A percentile compares a stretch with the other conserved stretches of the same genome.
These are phyloP conservation scores for Scolopax rusticola DNA, from an alignment of 2,797 vertebrate species.

Conservation along the genomic window DNA sequence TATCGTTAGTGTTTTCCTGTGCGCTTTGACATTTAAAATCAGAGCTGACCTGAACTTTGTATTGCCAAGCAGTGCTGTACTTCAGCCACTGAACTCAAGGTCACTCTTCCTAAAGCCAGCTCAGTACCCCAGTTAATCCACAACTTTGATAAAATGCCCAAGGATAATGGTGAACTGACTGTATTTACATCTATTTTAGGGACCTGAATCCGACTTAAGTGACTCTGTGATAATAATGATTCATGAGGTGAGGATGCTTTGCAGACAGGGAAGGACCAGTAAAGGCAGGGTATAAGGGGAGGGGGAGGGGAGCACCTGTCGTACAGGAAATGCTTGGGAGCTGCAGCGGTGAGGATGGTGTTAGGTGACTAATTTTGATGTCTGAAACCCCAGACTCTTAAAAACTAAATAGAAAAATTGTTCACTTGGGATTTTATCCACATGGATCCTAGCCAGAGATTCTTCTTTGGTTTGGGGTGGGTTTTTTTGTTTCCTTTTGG, in stretches of 20 bases:
- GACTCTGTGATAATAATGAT: conserved; percentile 13
- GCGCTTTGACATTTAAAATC: neutral
- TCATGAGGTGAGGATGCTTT: neutral
- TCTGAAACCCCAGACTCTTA: neutral
- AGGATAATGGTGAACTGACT: neutral
- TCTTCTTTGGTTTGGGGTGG: neutral
- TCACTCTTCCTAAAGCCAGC: conserved; percentile 37
- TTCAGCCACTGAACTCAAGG: conserved; percentile 5
- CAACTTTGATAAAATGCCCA: conserved; percentile 50
- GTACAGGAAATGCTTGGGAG: neutral
- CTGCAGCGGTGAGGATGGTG: neutral
- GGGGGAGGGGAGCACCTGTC: neutral
- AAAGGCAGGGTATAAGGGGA: neutral
- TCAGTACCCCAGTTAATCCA: conserved; percentile 43
- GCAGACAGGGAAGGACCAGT: neutral
- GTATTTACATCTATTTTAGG: conserved; percentile 55
- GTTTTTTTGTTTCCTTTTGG: neutral
- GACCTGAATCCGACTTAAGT: conserved; percentile 47
- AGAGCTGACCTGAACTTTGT: neutral
- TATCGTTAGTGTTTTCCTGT: neutral
- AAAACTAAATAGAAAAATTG: neutral
- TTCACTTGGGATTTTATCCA: neutral
- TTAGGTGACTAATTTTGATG: neutral
- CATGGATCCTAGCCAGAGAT: neutral
- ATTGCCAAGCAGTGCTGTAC: neutral